A percentile compares a stretch with the other conserved stretches of the same genome.
These are phyloP conservation scores for Acronicta alni DNA, from an alignment of 2,888 invertebrate genomes.

Conservation along the genomic window DNA sequence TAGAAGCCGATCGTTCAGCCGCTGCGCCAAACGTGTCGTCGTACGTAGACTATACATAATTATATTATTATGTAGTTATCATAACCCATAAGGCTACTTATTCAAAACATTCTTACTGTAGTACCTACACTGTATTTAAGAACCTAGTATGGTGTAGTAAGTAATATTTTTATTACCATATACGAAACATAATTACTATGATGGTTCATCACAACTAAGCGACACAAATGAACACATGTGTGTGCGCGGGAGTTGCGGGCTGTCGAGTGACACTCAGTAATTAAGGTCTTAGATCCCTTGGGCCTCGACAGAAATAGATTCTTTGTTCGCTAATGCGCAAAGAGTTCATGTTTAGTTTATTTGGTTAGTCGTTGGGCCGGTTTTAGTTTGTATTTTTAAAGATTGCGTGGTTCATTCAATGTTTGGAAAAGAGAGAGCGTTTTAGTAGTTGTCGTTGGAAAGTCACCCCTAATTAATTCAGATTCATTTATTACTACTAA, in stretches of 20 bases:
- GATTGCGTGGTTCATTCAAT: slow-evolving; percentile 1
- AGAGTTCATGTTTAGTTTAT: slow-evolving; percentile 40
- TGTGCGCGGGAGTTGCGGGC: slow-evolving; percentile 66
- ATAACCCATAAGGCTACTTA: no score
- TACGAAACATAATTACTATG: slow-evolving; percentile 30
- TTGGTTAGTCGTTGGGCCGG: slow-evolving; percentile 35
- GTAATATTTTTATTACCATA: slow-evolving; percentile 11
- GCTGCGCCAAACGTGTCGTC: no score
- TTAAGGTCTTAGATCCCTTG: slow-evolving; percentile 72
- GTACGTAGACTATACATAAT: no score
- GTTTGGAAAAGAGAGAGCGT: neutral
- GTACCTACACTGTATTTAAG: no score
- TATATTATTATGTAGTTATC: no score
- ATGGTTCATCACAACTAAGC: slow-evolving; percentile 27
- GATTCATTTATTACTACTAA: no score
- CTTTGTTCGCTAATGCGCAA: slow-evolving; percentile 63
- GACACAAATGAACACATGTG: slow-evolving; percentile 54
- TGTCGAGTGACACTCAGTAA: slow-evolving; percentile 70
- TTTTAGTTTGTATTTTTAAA: slow-evolving; percentile 31
- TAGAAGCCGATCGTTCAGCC: no score
- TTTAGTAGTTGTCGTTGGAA: neutral
- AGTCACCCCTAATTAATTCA: no score
- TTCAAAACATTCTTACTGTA: no score
- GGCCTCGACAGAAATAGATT: slow-evolving; percentile 69
- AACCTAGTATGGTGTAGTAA: no score